These are phyloP conservation scores for Apamea crenata DNA, from an alignment of 2,888 invertebrate species.

Conservation along the genomic window DNA sequence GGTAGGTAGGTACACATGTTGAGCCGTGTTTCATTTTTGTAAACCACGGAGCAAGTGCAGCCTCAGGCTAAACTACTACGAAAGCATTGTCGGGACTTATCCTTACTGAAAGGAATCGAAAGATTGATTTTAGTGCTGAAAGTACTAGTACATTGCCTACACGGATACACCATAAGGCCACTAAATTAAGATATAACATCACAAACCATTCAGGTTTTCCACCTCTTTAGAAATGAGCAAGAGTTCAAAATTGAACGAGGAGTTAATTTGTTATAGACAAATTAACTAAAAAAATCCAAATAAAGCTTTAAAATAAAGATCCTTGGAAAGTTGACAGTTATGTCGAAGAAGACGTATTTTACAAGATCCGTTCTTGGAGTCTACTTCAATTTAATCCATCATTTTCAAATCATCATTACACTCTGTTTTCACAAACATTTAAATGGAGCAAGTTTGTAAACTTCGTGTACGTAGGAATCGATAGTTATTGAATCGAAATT, in stretches of 20 bases:
- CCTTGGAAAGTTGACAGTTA: not conserved
- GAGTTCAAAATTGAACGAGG: not conserved
- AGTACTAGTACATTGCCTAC: not conserved
- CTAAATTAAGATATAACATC: not conserved
- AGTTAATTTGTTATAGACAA: no score
- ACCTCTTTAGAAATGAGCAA: not conserved
- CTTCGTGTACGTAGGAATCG: constrained; percentile 46
- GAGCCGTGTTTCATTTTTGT: constrained; percentile 9
- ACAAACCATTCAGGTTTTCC: not conserved
- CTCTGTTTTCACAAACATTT: constrained; percentile 44
- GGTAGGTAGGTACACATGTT: not conserved
- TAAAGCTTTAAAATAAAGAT: not conserved
- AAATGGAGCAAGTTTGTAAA: constrained; percentile 46
- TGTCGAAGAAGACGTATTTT: not conserved
- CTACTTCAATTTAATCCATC: constrained; percentile 1
- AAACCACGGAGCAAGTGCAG: not conserved
- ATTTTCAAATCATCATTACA: constrained; percentile 20
- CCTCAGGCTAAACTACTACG: not conserved
- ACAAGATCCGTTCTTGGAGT: not conserved
- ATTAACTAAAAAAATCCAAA: not conserved
- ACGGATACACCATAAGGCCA: not conserved
- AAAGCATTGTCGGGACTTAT: not conserved
- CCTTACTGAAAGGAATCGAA: not conserved
- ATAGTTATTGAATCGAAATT: constrained; percentile 69
- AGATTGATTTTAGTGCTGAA: not conserved